phyloP scores from a whole-genome alignment of 1,140 invertebrate genomes.

The Idris sp. region DNA sequence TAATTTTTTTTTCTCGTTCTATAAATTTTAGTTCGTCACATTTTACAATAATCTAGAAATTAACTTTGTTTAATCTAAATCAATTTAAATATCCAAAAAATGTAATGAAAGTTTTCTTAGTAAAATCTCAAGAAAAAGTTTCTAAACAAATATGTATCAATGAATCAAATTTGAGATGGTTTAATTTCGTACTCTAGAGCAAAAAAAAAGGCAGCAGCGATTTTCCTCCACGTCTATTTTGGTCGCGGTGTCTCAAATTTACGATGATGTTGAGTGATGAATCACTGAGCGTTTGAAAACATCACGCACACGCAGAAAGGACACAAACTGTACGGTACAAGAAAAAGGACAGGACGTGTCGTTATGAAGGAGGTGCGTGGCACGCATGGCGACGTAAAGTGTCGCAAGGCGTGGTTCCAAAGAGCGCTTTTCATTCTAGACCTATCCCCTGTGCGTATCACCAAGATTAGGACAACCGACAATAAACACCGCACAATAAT shows the following conservation, averaged over 20 bases:
- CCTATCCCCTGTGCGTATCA: constrained; percentile 18
- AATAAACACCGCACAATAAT: constrained; percentile 45
- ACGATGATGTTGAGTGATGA: constrained; percentile 46
- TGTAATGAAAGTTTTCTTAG: too few species aligned
- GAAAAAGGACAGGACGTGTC: constrained; percentile 52
- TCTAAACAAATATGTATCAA: too few species aligned
- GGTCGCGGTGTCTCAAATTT: too few species aligned
- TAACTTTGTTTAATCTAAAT: too few species aligned
- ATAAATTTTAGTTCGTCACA: too few species aligned
- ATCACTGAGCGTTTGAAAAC: constrained; percentile 26
- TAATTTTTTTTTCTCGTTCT: too few species aligned
- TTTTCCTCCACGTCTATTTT: constrained; percentile 18
- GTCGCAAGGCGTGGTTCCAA: constrained; percentile 73
- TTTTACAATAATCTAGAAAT: too few species aligned
- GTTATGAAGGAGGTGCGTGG: constrained; percentile 76
- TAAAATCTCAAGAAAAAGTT: too few species aligned
- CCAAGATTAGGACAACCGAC: constrained; percentile 31
- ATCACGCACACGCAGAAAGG: constrained; percentile 7
- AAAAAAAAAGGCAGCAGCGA: neutral
- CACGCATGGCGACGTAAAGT: constrained; percentile 76
- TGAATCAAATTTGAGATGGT: too few species aligned
- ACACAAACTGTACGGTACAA: constrained; percentile 11
- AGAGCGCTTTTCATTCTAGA: constrained; percentile 65
- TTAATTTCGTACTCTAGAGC: too few species aligned
- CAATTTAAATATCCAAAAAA: too few species aligned